Evolutionary conservation across 2,797 vertebrate species (phyloP).

Genomic region (Neomorphus geoffroyi): DNA sequence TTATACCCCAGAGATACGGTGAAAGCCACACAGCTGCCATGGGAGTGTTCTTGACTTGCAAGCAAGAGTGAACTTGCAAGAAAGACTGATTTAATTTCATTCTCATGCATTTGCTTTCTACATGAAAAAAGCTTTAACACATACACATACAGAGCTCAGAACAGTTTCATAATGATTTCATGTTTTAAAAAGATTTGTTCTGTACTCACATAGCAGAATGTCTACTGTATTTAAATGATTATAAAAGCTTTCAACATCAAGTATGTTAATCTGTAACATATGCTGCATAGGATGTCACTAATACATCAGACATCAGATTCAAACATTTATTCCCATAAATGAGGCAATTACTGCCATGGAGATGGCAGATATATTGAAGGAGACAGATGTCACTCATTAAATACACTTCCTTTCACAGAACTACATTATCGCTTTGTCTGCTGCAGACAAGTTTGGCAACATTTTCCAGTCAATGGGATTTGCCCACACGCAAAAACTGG

Average conservation of each 20-base stretch:
- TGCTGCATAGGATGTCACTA: background rate
- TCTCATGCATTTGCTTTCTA: background rate
- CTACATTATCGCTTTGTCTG: background rate
- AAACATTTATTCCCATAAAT: slow-evolving; percentile 5
- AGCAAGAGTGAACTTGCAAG: background rate
- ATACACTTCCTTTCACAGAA: background rate
- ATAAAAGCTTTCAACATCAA: background rate
- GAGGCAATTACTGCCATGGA: background rate
- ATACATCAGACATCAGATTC: background rate
- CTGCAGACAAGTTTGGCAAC: background rate
- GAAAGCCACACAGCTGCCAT: background rate
- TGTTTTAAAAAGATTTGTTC: background rate
- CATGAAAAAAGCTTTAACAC: background rate
- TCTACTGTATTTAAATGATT: background rate
- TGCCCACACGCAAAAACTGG: background rate
- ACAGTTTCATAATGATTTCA: background rate
- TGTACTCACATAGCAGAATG: background rate
- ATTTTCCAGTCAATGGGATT: background rate
- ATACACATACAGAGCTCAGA: background rate
- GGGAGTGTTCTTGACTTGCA: background rate
- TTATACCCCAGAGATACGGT: background rate
- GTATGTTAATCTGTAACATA: background rate
- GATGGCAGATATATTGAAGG: background rate
- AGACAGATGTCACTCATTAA: background rate
- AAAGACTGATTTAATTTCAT: background rate